Evolutionary conservation across 2,113 vertebrate genomes (phyloP).

Genomic region (Marcusenius ussheri): DNA sequence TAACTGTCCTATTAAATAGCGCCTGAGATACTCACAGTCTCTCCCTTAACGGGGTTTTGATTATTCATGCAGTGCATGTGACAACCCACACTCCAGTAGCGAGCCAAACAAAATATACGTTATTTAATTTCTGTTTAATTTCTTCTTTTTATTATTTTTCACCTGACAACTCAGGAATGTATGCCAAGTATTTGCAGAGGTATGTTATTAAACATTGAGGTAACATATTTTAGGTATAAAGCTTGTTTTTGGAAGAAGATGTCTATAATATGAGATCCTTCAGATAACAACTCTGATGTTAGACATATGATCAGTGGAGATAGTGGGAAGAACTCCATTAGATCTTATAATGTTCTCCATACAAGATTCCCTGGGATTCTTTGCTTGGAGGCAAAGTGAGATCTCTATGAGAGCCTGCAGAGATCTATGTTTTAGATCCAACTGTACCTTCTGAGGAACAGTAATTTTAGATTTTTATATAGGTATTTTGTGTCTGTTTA

Average conservation of each 20-base stretch:
- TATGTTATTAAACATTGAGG: background rate
- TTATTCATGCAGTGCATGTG: background rate
- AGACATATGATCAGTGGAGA: background rate
- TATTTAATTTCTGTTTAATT: background rate
- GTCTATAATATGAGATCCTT: background rate
- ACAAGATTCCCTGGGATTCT: background rate
- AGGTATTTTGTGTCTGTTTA: background rate
- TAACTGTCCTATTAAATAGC: background rate
- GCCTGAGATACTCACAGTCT: background rate
- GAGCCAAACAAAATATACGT: background rate
- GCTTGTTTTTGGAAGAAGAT: background rate
- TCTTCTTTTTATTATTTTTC: background rate
- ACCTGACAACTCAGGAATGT: background rate
- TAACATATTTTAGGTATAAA: background rate
- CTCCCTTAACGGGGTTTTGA: background rate
- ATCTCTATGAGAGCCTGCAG: background rate
- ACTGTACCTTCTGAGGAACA: background rate
- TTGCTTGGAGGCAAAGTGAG: background rate
- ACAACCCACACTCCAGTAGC: background rate
- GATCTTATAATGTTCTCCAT: background rate
- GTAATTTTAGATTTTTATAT: background rate
- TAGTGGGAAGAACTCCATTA: background rate
- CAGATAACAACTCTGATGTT: background rate
- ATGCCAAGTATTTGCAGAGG: background rate
- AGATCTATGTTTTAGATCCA: background rate